phyloP scores from a whole-genome alignment of 2,113 vertebrate species.

The Loxodonta africana region DNA sequence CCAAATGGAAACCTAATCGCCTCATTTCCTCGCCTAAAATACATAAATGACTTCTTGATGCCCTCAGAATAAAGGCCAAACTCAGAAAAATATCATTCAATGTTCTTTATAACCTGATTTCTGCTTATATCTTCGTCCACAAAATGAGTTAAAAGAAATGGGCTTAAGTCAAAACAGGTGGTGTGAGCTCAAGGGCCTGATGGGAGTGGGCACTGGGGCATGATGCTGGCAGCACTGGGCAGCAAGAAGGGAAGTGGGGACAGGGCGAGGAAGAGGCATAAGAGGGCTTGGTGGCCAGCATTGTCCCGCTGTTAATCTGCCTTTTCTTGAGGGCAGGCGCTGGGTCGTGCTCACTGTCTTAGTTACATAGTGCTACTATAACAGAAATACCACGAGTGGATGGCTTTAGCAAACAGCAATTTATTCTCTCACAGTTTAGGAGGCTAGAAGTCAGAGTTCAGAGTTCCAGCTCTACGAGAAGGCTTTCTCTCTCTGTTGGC shows the following conservation, averaged over 20 bases:
- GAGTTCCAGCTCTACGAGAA: too few relatives aligned
- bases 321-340: neutral
- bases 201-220: neutral
- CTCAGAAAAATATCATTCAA: neutral
- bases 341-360: neutral
- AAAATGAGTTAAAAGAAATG: conserved; percentile 3
- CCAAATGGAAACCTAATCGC: neutral
- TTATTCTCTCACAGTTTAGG: too few relatives aligned
- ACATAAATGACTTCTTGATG: neutral
- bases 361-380: neutral
- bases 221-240: too few relatives aligned
- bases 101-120: conserved; percentile 5
- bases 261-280: fast-evolving
- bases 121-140: neutral
- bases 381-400: neutral
- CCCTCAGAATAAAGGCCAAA: conserved; percentile 13
- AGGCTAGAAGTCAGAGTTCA: too few relatives aligned
- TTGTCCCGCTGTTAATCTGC: neutral
- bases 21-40: neutral
- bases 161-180: neutral
- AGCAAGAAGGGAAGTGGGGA: neutral
- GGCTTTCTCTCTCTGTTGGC: too few relatives aligned
- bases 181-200: neutral
- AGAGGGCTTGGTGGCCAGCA: neutral
- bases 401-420: neutral